These are phyloP conservation scores for Nothoprocta perdicaria DNA, from an alignment of 2,113 vertebrate genomes.

Conservation along the genomic window DNA sequence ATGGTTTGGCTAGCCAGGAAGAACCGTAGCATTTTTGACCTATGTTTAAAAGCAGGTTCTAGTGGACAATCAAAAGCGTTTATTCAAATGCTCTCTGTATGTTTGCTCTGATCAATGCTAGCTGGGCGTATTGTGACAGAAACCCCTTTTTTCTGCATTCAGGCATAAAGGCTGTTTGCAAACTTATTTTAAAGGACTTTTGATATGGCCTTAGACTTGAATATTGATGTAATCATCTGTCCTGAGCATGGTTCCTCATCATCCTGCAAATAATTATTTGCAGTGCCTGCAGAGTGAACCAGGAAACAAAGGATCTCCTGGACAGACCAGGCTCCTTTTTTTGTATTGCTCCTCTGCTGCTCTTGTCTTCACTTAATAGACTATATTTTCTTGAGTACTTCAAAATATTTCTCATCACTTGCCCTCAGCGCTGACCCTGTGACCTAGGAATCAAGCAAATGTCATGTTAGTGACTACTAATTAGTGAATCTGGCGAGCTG, in stretches of 20 bases:
- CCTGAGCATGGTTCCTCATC: background rate
- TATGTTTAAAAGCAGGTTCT: background rate
- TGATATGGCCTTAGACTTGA: background rate
- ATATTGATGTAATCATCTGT: constrained; percentile 1
- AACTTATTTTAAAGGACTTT: background rate
- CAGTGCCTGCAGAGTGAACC: constrained; percentile 7
- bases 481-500: constrained; percentile 79
- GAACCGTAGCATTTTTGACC: background rate
- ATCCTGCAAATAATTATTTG: constrained; percentile 38
- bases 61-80: background rate
- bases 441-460: constrained; percentile 80
- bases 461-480: constrained; percentile 86
- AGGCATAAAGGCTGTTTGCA: background rate
- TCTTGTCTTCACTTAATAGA: constrained; percentile 9
- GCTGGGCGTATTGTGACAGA: background rate
- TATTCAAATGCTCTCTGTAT: background rate
- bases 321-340: background rate
- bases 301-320: constrained; percentile 4
- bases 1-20: background rate
- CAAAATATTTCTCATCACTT: constrained; percentile 66
- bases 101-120: constrained; percentile 5
- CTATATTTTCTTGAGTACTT: constrained; percentile 57
- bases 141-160: background rate
- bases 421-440: constrained; percentile 77
- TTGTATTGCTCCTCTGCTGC: background rate